Base-by-base conservation (phyloP, 2,888 invertebrate species). In the Cancer borealis region DNA sequence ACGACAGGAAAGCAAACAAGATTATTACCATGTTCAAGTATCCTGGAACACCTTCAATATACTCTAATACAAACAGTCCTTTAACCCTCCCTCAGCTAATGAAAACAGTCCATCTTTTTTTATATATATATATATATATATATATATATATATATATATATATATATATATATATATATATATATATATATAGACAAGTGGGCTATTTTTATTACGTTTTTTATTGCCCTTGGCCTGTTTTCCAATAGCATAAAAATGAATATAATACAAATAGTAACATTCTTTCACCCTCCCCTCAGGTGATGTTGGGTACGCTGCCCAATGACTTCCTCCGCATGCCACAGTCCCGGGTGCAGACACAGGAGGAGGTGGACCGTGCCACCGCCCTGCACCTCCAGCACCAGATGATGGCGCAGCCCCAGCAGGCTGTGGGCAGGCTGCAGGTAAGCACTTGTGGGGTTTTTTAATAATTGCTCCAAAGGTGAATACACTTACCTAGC, bases 311-410 rank as follows among this genome's bases (percentile, higher is more conserved):
- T 1, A 91, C 73, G 60, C 95, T 95, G 47, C 95, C 95, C 21
- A 93, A 92, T 89, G 95, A 95, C 89, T 95, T 95, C 93, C 91
- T 95, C 39, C 95, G 95, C 87, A 60, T 95, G 47, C 45, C 66
- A 17, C 39, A 88, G 26, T 87, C 95, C 6, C 60, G 45, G 49
- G 87, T 88, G 8, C 93, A 92, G 88, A 49, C 91, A 14, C 95
- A 95, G 92, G 95, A 95, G 90, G 93, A 94, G 45, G 90, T 88
- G 30, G 95, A 95, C 84, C 93, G 91, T 88, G 95, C 92, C 21
- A 90, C 95, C 45, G 95, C 95, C 8, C 93, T 95, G 46, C 95
- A 94, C 91, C 92, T 95, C 8, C 95, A 95, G 91, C 95, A 95
- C 54, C 93, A 93, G 92, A 95, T 94, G 92, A 93, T 94, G 60